Evolutionary conservation across 2,888 invertebrate species (phyloP).

Genomic region (Patella depressa): DNA sequence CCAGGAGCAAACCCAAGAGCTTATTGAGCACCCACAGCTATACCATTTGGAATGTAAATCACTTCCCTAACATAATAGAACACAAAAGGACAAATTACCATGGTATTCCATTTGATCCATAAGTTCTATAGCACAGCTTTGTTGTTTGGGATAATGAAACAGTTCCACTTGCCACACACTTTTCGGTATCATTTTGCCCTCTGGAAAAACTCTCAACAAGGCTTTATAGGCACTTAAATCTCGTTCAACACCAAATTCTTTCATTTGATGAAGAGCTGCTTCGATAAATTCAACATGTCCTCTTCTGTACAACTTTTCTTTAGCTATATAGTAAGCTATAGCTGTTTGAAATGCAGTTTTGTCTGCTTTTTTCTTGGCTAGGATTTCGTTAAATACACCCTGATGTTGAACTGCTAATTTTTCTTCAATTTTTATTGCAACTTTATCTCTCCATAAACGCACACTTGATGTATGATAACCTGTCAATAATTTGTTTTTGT

Average conservation of each 20-base stretch:
- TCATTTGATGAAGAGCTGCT: conserved; percentile 88
- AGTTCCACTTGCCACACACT: conserved; percentile 88
- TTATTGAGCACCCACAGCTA: too few relatives aligned
- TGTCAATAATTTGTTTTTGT: too few relatives aligned
- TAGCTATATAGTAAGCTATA: conserved; percentile 77
- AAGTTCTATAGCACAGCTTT: conserved; percentile 91
- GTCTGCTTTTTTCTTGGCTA: conserved; percentile 40
- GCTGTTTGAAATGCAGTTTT: conserved; percentile 57
- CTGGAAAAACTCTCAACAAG: conserved; percentile 90
- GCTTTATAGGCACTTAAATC: conserved; percentile 82
- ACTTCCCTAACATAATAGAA: too few relatives aligned
- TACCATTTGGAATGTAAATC: not conserved
- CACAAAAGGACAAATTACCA: conserved; percentile 74
- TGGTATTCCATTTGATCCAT: conserved; percentile 95
- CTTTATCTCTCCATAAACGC: too few relatives aligned
- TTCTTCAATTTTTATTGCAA: too few relatives aligned
- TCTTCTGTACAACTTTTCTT: conserved; percentile 79
- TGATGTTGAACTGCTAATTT: too few relatives aligned
- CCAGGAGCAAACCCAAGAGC: too few relatives aligned
- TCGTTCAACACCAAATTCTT: conserved; percentile 88
- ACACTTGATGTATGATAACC: too few relatives aligned
- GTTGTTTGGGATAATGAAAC: conserved; percentile 95
- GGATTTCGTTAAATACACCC: conserved; percentile 31
- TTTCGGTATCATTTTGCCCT: conserved; percentile 81
- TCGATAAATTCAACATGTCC: conserved; percentile 96